Conservation (phyloP, 2,888 invertebrate genomes). For the Gibbula magus region DNA sequence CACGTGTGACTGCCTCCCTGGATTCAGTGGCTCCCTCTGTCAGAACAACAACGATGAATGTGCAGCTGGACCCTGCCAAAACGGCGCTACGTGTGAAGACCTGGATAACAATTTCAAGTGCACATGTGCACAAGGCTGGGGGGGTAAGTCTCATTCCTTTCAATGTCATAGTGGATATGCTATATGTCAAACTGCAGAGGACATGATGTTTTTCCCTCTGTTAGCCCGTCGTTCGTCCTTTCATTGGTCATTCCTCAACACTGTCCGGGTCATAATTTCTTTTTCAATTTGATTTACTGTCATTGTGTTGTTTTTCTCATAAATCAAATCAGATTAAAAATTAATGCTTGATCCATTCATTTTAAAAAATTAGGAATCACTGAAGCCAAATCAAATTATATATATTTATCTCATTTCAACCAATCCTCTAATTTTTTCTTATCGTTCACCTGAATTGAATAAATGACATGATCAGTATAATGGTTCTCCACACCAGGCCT, state of each 20-base stretch:
- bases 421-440: too few species aligned
- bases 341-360: too few species aligned
- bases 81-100: conserved; percentile 82
- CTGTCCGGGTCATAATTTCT: too few species aligned
- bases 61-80: conserved; percentile 87
- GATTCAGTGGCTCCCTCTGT: conserved; percentile 57
- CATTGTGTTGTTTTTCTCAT: too few species aligned
- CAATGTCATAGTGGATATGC: conserved; percentile 34
- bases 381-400: too few species aligned
- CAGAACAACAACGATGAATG: conserved; percentile 82
- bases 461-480: too few species aligned
- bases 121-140: conserved; percentile 55
- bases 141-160: conserved; percentile 41
- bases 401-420: too few species aligned
- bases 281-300: too few species aligned
- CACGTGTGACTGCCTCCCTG: conserved; percentile 50
- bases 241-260: not conserved
- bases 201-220: too few species aligned
- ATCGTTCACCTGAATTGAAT: too few species aligned
- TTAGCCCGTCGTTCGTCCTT: conserved; percentile 76
- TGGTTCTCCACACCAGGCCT: conserved; percentile 34
- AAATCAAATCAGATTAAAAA: too few species aligned
- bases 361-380: too few species aligned
- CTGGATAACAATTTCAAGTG: conserved; percentile 47
- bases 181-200: not conserved